Percentiles rank a stretch among this genome's conserved stretches.
Conservation (phyloP, 2,797 vertebrate species). For the Gila robusta region DNA sequence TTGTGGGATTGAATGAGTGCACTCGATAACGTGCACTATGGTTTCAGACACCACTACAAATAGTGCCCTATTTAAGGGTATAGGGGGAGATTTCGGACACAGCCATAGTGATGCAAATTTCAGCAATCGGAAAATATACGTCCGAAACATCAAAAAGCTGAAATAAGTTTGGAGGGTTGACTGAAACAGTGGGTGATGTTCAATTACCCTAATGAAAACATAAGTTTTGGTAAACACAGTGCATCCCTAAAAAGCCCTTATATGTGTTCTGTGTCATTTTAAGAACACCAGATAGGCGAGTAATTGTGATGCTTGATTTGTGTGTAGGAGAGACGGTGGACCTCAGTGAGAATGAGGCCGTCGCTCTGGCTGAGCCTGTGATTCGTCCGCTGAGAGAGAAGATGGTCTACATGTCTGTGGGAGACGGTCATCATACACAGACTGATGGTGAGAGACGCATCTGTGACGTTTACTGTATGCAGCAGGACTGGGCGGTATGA, state of each 20-base stretch:
- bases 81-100: background rate
- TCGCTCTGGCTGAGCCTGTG: conserved; percentile 87
- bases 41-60: background rate
- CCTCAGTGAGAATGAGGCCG: conserved; percentile 91
- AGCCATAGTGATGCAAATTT: background rate
- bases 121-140: background rate
- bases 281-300: too few relatives aligned
- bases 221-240: too few relatives aligned
- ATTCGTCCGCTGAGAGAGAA: conserved; percentile 93
- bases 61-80: background rate
- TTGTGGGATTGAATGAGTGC: background rate
- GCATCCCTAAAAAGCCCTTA: background rate
- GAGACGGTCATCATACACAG: conserved; percentile 92
- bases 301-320: background rate
- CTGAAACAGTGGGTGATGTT: too few relatives aligned
- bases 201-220: too few relatives aligned
- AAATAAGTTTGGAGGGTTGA: too few relatives aligned
- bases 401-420: conserved; percentile 98
- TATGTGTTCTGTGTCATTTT: too few relatives aligned
- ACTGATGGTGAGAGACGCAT: conserved; percentile 76
- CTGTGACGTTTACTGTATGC: too few relatives aligned
- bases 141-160: background rate
- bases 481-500: background rate
- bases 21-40: background rate
- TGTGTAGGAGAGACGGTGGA: conserved; percentile 92